Conservation (phyloP, 2,113 vertebrate species). For the Glaucomys volans region DNA sequence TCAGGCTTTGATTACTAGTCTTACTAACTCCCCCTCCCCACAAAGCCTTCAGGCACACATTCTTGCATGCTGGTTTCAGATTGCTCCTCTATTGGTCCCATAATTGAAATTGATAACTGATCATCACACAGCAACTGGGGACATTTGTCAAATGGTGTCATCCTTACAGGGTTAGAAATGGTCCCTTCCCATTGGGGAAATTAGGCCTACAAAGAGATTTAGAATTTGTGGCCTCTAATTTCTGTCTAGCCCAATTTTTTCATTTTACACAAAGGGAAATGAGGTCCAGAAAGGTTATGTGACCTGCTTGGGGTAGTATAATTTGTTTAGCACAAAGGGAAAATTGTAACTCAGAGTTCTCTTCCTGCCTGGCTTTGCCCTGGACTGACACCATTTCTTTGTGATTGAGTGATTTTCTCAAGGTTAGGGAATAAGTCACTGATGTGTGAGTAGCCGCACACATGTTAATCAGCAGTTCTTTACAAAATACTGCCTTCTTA, state of each 20-base stretch:
- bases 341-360: not conserved
- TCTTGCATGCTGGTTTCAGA: not conserved
- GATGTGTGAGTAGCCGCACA: not conserved
- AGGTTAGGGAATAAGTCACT: not conserved
- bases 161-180: not conserved
- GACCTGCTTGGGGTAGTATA: not conserved
- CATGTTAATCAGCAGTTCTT: not conserved
- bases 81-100: not conserved
- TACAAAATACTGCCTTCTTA: not conserved
- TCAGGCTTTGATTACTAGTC: slow-evolving; percentile 16
- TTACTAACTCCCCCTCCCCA: not conserved
- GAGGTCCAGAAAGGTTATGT: not conserved
- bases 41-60: not conserved
- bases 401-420: slow-evolving; percentile 28
- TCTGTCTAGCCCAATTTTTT: not conserved
- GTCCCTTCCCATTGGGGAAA: not conserved
- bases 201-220: not conserved
- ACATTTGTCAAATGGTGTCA: slow-evolving; percentile 27
- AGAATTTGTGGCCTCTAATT: not conserved
- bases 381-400: not conserved
- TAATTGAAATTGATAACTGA: slow-evolving; percentile 43
- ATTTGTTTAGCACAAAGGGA: not conserved
- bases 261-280: slow-evolving; percentile 29
- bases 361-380: not conserved
- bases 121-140: not conserved